A percentile compares a stretch with the other conserved stretches of the same genome.
Evolutionary conservation across 2,888 invertebrate species (phyloP).

Genomic region (Zaprionus obscuricornis): DNA sequence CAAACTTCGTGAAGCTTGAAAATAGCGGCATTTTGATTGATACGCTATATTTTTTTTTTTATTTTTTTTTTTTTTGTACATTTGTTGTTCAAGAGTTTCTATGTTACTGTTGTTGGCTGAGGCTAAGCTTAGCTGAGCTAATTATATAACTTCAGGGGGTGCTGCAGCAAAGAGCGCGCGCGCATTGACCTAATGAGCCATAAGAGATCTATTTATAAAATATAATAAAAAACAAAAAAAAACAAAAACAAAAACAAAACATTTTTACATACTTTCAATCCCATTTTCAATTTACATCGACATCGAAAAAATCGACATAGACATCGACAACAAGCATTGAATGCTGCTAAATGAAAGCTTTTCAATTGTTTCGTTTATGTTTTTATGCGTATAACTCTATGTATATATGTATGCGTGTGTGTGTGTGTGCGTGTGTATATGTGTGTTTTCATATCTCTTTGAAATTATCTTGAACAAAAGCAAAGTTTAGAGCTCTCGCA

Average conservation of each 20-base stretch:
- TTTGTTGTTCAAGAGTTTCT: too few species aligned
- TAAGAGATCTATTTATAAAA: slow-evolving; percentile 49
- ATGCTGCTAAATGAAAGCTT: slow-evolving; percentile 49
- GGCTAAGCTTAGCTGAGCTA: slow-evolving; percentile 36
- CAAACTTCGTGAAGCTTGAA: slow-evolving; percentile 61
- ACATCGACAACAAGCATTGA: too few species aligned
- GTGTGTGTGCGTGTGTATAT: not conserved
- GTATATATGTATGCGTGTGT: not conserved
- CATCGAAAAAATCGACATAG: too few species aligned
- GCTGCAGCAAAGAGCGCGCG: slow-evolving; percentile 1
- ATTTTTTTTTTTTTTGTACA: not conserved
- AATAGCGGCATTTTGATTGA: slow-evolving; percentile 71
- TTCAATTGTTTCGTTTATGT: slow-evolving; percentile 45
- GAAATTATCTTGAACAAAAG: slow-evolving; percentile 29
- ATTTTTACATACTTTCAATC: slow-evolving; percentile 43
- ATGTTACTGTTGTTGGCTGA: slow-evolving; percentile 10
- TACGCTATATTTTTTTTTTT: slow-evolving; percentile 25
- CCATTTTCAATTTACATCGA: not conserved
- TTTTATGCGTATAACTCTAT: too few species aligned
- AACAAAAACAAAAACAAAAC: slow-evolving; percentile 15
- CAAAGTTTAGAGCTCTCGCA: slow-evolving; percentile 30
- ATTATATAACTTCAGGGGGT: slow-evolving; percentile 60
- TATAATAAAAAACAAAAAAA: slow-evolving; percentile 13
- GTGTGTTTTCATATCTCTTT: slow-evolving; percentile 11
- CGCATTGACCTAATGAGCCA: slow-evolving; percentile 65